Percentiles rank a stretch among this genome's conserved stretches.
phyloP scores from a whole-genome alignment of 2,797 vertebrate genomes.

The Novumbra hubbsi region DNA sequence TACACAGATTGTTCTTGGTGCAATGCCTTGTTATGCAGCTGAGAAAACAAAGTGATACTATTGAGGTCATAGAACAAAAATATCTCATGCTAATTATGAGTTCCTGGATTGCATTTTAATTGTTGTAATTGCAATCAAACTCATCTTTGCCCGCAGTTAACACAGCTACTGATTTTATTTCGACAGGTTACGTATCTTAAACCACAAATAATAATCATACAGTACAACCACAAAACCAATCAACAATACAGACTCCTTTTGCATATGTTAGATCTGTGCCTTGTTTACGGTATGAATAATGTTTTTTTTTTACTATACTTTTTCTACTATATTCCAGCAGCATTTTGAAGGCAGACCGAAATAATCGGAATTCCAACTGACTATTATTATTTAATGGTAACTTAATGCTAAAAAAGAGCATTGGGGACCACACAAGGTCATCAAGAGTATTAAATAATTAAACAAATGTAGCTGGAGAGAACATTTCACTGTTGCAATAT shows the following conservation, averaged over 20 bases:
- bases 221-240: slow-evolving; percentile 31
- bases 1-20: background rate
- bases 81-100: slow-evolving; percentile 51
- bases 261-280: slow-evolving; percentile 23
- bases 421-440: background rate
- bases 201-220: slow-evolving; percentile 44
- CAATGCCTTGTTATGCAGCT: slow-evolving; percentile 34
- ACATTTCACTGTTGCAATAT: background rate
- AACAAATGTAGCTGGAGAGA: background rate
- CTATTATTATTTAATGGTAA: background rate
- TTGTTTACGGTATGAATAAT: background rate
- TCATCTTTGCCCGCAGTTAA: slow-evolving; percentile 34
- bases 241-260: slow-evolving; percentile 12
- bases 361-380: background rate
- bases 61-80: slow-evolving; percentile 56
- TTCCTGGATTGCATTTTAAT: slow-evolving; percentile 61
- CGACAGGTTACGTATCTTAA: slow-evolving; percentile 28
- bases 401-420: background rate
- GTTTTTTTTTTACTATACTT: background rate
- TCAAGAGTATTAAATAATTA: background rate
- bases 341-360: slow-evolving; percentile 21
- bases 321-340: background rate
- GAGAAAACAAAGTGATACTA: slow-evolving; percentile 57
- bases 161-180: slow-evolving; percentile 37
- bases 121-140: slow-evolving; percentile 56